Evolutionary conservation across 92 coral and sea anemone species (phyloP).

Genomic region (Porites cylindrica): DNA sequence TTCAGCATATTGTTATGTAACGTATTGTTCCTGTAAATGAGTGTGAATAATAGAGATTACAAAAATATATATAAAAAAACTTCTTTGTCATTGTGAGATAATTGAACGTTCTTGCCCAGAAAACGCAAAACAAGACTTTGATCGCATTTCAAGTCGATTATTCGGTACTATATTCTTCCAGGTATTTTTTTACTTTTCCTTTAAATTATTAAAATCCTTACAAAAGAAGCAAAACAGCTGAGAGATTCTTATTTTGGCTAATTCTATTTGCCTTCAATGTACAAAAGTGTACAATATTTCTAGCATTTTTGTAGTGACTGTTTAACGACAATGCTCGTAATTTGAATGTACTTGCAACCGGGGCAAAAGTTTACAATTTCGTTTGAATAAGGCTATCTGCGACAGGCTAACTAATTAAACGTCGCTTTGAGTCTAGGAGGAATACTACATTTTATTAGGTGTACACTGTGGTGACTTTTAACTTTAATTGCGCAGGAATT

Average conservation of each 20-base stretch:
- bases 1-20: neutral
- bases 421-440: too few relatives aligned
- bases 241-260: neutral
- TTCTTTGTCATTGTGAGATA: neutral
- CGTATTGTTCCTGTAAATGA: conserved; percentile 13
- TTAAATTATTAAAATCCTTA: neutral
- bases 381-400: too few relatives aligned
- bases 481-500: too few relatives aligned
- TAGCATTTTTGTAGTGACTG: too few relatives aligned
- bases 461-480: too few relatives aligned
- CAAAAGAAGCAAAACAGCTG: neutral
- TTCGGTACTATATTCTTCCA: neutral
- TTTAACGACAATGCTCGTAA: too few relatives aligned
- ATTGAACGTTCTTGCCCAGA: neutral
- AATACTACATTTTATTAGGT: too few relatives aligned
- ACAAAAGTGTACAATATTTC: too few relatives aligned
- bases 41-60: neutral
- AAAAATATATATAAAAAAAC: neutral
- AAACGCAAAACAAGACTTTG: neutral
- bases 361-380: too few relatives aligned
- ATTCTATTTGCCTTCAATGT: too few relatives aligned
- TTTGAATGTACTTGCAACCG: too few relatives aligned
- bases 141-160: neutral
- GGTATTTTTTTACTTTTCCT: neutral
- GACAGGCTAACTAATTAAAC: too few relatives aligned